A percentile compares a stretch with the other conserved stretches of the same genome.
Conservation (phyloP, 2,888 invertebrate genomes). For the Tridacna crocea region DNA sequence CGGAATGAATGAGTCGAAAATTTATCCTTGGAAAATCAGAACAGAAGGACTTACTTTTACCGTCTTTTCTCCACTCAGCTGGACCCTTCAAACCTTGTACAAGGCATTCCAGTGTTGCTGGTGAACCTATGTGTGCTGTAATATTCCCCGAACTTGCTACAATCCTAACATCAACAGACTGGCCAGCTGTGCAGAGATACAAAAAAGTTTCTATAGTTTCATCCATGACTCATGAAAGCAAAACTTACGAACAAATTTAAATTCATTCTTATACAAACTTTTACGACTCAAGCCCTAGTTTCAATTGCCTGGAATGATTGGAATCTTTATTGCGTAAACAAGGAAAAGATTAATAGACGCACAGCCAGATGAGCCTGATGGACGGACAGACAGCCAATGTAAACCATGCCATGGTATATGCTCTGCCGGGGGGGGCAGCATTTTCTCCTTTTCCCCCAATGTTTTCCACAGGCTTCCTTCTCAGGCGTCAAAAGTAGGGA, state of each 20-base stretch:
- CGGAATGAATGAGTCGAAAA: neutral
- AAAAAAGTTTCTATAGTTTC: neutral
- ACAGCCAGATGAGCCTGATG: too few species aligned
- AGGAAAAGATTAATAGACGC: too few species aligned
- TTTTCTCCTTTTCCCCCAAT: too few species aligned
- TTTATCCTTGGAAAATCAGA: neutral
- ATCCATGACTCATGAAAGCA: neutral
- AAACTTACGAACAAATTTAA: neutral
- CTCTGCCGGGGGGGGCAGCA: too few species aligned
- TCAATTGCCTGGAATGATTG: too few species aligned
- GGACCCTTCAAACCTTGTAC: constrained; percentile 84
- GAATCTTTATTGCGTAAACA: too few species aligned
- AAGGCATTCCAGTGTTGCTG: constrained; percentile 87
- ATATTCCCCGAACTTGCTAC: constrained; percentile 82
- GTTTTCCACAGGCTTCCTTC: too few species aligned
- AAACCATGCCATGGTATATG: too few species aligned
- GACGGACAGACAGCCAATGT: too few species aligned
- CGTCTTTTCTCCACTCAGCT: constrained; percentile 42
- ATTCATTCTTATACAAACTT: too few species aligned
- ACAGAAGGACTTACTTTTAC: constrained; percentile 34
- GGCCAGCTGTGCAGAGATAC: neutral
- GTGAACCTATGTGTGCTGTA: constrained; percentile 85
- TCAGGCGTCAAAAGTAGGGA: too few species aligned
- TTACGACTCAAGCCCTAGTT: too few species aligned
- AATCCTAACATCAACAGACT: constrained; percentile 58